Conservation (phyloP, 1,140 invertebrate species). For the Leptestheria dahalacensis region DNA sequence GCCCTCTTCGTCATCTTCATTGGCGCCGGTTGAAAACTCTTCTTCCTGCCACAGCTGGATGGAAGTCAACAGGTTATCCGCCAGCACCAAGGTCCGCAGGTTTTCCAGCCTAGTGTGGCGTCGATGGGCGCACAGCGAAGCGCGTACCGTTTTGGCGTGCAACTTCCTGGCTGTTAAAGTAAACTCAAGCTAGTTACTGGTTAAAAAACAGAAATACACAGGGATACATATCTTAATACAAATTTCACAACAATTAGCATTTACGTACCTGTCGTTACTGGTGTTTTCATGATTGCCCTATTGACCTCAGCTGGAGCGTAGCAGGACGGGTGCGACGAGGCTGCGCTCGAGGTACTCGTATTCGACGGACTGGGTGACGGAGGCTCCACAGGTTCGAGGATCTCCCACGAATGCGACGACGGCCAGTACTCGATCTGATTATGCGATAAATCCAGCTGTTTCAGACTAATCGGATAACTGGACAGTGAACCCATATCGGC, state of each 20-base stretch:
- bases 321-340: conserved; percentile 29
- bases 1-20: not conserved
- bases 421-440: conserved; percentile 83
- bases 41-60: conserved; percentile 66
- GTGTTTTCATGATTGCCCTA: not conserved
- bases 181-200: too few species aligned
- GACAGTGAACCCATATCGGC: conserved; percentile 66
- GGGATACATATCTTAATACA: too few species aligned
- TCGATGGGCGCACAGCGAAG: conserved; percentile 50
- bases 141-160: conserved; percentile 8
- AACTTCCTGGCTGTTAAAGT: conserved; percentile 20
- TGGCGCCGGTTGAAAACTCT: conserved; percentile 25
- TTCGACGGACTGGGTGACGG: not conserved
- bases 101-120: conserved; percentile 64
- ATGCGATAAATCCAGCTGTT: conserved; percentile 82
- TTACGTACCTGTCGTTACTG: conserved; percentile 11
- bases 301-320: conserved; percentile 35
- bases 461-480: conserved; percentile 69
- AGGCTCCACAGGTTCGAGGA: conserved; percentile 34
- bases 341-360: not conserved
- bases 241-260: not conserved
- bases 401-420: conserved; percentile 47
- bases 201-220: too few species aligned
- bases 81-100: conserved; percentile 61
- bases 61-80: conserved; percentile 63